Conservation (phyloP, 2,113 vertebrate species). For the Rhombomys opimus region DNA sequence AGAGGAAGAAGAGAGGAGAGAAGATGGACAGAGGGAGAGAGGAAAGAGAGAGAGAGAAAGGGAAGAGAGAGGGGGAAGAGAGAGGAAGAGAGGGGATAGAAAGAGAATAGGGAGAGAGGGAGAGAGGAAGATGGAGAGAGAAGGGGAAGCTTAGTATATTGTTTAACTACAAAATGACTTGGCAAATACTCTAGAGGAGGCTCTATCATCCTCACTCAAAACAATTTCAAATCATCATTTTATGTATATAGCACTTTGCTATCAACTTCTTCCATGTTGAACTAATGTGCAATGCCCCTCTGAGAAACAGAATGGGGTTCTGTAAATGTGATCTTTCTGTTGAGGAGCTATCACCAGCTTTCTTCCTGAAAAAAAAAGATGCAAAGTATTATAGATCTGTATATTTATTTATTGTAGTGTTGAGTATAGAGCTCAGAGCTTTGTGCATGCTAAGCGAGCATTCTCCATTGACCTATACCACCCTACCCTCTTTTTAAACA, state of each 20-base stretch:
- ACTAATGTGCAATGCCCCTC: not conserved
- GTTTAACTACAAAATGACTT: conserved; percentile 53
- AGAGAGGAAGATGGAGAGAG: not conserved
- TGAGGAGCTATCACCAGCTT: not conserved
- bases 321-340: not conserved
- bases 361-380: conserved; percentile 32
- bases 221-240: conserved; percentile 53
- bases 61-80: not conserved
- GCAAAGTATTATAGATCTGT: not conserved
- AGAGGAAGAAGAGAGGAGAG: not conserved
- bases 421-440: not conserved
- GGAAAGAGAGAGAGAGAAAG: not conserved
- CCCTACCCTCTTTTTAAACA: not conserved
- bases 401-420: not conserved
- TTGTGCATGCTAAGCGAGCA: not conserved
- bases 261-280: conserved; percentile 50
- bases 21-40: not conserved
- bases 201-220: conserved; percentile 2
- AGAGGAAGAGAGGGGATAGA: not conserved
- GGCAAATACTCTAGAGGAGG: conserved; percentile 66
- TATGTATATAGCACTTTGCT: not conserved
- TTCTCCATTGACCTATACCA: not conserved
- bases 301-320: not conserved
- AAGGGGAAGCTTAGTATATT: not conserved
- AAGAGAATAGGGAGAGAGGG: not conserved